phyloP scores from a whole-genome alignment of 1,140 invertebrate genomes.

The Goniozus legneri region DNA sequence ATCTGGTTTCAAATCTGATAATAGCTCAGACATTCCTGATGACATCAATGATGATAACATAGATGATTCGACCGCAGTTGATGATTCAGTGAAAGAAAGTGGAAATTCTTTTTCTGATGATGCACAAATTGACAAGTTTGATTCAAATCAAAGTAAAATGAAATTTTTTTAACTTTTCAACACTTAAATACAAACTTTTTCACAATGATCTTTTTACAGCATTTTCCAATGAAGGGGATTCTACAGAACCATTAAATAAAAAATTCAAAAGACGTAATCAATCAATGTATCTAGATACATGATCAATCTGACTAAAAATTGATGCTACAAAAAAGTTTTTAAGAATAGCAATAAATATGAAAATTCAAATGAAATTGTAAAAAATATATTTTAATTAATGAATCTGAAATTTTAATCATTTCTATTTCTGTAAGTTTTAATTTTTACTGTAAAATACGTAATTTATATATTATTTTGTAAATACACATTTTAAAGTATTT shows the following conservation, averaged over 20 bases:
- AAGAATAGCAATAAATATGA: too few species aligned
- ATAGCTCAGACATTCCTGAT: conserved; percentile 22
- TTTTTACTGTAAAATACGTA: background rate
- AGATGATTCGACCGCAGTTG: conserved; percentile 21
- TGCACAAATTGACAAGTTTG: conserved; percentile 13
- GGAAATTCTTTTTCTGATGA: conserved; percentile 18
- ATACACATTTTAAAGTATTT: background rate
- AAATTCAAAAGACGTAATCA: conserved; percentile 48
- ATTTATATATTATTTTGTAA: background rate
- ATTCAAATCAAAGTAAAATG: conserved; percentile 10
- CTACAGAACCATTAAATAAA: conserved; percentile 25
- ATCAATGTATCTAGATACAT: conserved; percentile 36
- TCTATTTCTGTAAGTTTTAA: too few species aligned
- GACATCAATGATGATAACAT: conserved; percentile 23
- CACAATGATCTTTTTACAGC: background rate
- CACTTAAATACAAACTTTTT: conserved; percentile 1
- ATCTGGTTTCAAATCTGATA: conserved; percentile 13
- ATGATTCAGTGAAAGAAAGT: conserved; percentile 19
- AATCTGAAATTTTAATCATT: too few species aligned
- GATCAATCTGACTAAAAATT: conserved; percentile 2
- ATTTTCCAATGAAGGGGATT: conserved; percentile 17
- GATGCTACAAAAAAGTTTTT: too few species aligned
- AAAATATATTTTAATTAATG: too few species aligned
- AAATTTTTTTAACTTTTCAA: background rate
- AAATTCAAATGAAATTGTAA: too few species aligned